Conservation (phyloP, 2,113 vertebrate genomes). For the Mus spicilegus region DNA sequence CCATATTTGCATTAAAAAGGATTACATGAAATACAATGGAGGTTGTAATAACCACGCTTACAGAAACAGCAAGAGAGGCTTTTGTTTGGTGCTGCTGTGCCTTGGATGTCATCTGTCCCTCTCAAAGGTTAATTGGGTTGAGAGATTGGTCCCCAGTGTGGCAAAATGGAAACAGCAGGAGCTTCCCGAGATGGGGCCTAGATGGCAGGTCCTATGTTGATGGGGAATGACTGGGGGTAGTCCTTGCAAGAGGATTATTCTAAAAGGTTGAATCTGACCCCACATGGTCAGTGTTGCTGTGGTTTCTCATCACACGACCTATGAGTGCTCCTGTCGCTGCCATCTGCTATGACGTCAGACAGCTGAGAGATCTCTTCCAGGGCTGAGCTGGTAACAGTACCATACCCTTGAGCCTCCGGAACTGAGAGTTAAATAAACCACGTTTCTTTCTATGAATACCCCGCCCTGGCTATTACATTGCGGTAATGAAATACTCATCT, state of each 20-base stretch:
- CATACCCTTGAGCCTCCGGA: background rate
- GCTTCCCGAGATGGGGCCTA: background rate
- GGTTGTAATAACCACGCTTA: constrained; percentile 22
- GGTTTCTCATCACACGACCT: background rate
- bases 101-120: background rate
- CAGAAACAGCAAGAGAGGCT: constrained; percentile 32
- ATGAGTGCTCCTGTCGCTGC: background rate
- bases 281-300: background rate
- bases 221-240: background rate
- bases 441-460: background rate
- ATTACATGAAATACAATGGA: background rate
- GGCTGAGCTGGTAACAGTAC: background rate
- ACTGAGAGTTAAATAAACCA: background rate
- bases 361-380: background rate
- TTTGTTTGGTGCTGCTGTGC: background rate
- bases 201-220: background rate
- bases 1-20: constrained; percentile 36
- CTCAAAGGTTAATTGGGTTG: background rate
- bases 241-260: background rate
- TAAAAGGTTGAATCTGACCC: background rate
- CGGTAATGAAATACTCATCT: background rate
- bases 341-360: background rate
- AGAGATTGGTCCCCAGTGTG: background rate
- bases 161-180: background rate
- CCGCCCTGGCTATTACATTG: background rate